Conservation (phyloP, 2,888 invertebrate species). For the Crematogaster levior region DNA sequence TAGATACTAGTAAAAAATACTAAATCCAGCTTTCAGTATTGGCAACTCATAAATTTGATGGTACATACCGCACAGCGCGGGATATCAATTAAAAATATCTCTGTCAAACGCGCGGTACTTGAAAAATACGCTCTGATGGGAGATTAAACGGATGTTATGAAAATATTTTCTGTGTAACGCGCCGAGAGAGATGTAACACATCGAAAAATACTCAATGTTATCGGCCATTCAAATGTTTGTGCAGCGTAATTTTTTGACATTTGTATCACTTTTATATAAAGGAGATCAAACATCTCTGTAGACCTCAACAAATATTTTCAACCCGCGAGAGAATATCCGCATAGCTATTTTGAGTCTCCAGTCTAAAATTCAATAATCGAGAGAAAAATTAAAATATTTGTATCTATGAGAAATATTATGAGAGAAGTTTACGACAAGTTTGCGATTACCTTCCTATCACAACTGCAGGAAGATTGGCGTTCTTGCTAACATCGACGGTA, state of each 20-base stretch:
- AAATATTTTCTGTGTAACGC: constrained; percentile 48
- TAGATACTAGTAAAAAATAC: not conserved
- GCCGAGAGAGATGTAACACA: constrained; percentile 25
- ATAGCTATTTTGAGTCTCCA: not conserved
- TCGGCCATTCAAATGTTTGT: constrained; percentile 37
- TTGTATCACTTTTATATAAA: constrained; percentile 25
- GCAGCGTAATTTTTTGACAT: constrained; percentile 50
- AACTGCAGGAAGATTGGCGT: not conserved
- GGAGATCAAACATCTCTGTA: constrained; percentile 21
- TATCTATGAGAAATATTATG: not conserved
- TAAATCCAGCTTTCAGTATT: constrained; percentile 9
- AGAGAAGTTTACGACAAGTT: constrained; percentile 6
- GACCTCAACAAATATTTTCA: constrained; percentile 25
- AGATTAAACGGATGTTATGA: constrained; percentile 56
- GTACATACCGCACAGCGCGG: not conserved
- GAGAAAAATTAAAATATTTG: not conserved
- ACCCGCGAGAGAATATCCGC: not conserved
- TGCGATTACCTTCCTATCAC: constrained; percentile 23
- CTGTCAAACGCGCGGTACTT: constrained; percentile 41
- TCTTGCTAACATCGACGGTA: constrained; percentile 19
- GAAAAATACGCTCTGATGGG: constrained; percentile 50
- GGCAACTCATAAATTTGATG: constrained; percentile 40
- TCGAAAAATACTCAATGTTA: constrained; percentile 49
- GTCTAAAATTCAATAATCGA: not conserved
- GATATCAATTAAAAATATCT: constrained; percentile 54